Conservation (phyloP, 1,140 invertebrate genomes). For the Charaxes varanes region DNA sequence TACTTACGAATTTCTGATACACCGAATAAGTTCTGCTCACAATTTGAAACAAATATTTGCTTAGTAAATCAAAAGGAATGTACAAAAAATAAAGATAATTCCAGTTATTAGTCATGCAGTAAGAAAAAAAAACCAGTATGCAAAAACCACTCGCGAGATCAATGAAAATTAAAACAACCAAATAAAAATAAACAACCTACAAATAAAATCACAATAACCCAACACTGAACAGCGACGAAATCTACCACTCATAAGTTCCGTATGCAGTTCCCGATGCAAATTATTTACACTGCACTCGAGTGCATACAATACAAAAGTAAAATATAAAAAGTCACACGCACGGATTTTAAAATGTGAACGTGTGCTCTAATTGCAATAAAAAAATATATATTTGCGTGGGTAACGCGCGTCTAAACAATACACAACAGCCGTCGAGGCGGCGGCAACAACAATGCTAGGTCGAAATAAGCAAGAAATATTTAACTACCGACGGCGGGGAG, state of each 20-base stretch:
- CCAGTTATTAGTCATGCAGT: too few species aligned
- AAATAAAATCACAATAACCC: slow-evolving; percentile 35
- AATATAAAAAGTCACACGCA: slow-evolving; percentile 23
- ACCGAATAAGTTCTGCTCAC: too few species aligned
- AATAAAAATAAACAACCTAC: slow-evolving; percentile 34
- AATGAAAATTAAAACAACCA: slow-evolving; percentile 22
- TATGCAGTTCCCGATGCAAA: slow-evolving; percentile 60
- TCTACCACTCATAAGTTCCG: slow-evolving; percentile 61
- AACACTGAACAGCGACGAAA: slow-evolving; percentile 63
- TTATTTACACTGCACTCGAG: slow-evolving; percentile 61
- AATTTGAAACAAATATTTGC: too few species aligned
- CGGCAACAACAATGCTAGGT: slow-evolving; percentile 74
- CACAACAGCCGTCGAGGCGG: slow-evolving; percentile 66
- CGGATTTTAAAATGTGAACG: slow-evolving; percentile 7
- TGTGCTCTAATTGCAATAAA: slow-evolving; percentile 12
- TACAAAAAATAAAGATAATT: background rate
- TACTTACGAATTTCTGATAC: slow-evolving; percentile 2
- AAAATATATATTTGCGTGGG: slow-evolving; percentile 51
- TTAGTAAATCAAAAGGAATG: too few species aligned
- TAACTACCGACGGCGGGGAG: slow-evolving; percentile 70
- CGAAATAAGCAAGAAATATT: slow-evolving; percentile 77
- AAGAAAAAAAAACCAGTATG: slow-evolving; percentile 2
- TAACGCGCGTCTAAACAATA: slow-evolving; percentile 64
- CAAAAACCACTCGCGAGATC: background rate
- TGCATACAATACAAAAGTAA: slow-evolving; percentile 42